These are phyloP conservation scores for Ophioninae sp. DNA, from an alignment of 2,888 invertebrate genomes.

Conservation along the genomic window DNA sequence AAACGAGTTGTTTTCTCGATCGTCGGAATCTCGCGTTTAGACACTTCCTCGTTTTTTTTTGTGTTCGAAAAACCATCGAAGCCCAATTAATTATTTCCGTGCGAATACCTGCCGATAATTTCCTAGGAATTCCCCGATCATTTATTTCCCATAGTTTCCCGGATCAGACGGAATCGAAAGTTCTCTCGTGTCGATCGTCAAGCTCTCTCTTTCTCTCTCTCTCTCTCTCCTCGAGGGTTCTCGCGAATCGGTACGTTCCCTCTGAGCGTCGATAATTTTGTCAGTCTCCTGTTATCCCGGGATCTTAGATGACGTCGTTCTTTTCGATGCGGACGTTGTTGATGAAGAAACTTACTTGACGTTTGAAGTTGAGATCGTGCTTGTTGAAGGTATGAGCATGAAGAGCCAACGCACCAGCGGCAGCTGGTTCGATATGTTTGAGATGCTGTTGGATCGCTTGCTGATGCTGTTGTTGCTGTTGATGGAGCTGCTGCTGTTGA, in stretches of 20 bases:
- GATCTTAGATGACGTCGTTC: slow-evolving; percentile 82
- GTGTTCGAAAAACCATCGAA: slow-evolving; percentile 1
- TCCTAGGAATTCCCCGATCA: background rate
- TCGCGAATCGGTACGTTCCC: background rate
- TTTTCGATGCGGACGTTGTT: slow-evolving; percentile 90
- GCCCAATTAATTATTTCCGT: background rate
- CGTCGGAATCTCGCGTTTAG: background rate
- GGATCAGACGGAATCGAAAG: slow-evolving; percentile 5
- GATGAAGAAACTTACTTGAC: slow-evolving; percentile 93
- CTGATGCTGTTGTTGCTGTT: slow-evolving; percentile 71
- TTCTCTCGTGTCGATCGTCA: slow-evolving; percentile 25
- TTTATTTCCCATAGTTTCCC: background rate
- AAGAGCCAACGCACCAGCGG: slow-evolving; percentile 78
- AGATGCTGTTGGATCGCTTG: slow-evolving; percentile 69
- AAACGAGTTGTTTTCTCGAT: slow-evolving; percentile 10
- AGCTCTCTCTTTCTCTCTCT: no score
- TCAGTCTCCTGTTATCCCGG: slow-evolving; percentile 37
- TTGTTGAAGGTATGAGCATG: slow-evolving; percentile 84
- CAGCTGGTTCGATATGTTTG: slow-evolving; percentile 78
- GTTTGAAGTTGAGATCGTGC: slow-evolving; percentile 86
- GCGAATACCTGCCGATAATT: slow-evolving; percentile 5
- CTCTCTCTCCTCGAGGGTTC: background rate
- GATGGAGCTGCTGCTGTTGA: slow-evolving; percentile 70
- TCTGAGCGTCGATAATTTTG: background rate
- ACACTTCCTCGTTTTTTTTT: background rate